Base-by-base conservation (phyloP, 1,140 invertebrate genomes). In the Drosophila setifemur region DNA sequence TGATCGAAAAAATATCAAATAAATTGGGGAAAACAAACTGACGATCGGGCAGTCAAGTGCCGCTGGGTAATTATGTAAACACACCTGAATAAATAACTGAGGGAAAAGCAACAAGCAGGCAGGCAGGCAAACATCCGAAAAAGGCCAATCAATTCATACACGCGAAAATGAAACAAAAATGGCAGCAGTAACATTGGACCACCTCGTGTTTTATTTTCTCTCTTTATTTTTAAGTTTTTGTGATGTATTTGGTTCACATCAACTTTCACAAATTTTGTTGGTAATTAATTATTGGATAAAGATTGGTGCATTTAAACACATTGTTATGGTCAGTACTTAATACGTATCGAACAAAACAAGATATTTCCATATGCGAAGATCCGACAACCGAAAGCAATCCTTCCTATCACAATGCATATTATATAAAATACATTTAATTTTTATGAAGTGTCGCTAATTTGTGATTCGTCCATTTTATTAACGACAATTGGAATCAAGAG, bases 101-200 rank as follows among this genome's bases (percentile, higher is more conserved):
- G 60, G 52, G 60, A 77, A 77, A 76, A 77, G 47, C 50, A 43
- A 28, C n/a, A n/a, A n/a, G n/a, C n/a, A n/a, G n/a, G n/a, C n/a
- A n/a, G n/a, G 26, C 28, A 66, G n/a, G n/a, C n/a, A 73, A 55
- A 68, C 37, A 72, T 29, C 49, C 40, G 31, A 45, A 55, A 64
- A 69, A 67, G 43, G 47, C 54, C 64, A 83, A 85, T 74, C 81
- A 83, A 74, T 67, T 43, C 58, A 39, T 58, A 74, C 70, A 83
- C 66, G 70, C 70, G 78, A 83, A 82, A 82, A 83, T 68, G 39
- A 81, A 82, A 60, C 52, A 73, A 85, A 82, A 82, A 78, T 49
- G 73, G 54, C 47, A 63, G 21, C 40, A 45, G 49, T 55, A 69
- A 78, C 55, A 75, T 75, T 66, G 72, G 72, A 81, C 63, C 64